phyloP scores from a whole-genome alignment of 2,888 invertebrate genomes.

The Mythimna vitellina region DNA sequence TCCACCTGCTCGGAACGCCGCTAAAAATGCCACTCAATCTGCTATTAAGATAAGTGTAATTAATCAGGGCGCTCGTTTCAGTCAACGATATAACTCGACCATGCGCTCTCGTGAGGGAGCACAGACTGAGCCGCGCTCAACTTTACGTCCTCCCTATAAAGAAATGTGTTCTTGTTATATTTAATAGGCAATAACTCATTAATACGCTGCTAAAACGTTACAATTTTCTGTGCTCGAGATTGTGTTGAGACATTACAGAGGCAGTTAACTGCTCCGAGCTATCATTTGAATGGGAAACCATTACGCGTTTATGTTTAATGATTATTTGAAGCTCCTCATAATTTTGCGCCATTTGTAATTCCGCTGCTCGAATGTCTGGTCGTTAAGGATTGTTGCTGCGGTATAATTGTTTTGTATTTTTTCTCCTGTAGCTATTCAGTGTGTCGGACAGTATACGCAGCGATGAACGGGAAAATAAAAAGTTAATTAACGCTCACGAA shows the following conservation, averaged over 20 bases:
- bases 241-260: constrained; percentile 85
- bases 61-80: constrained; percentile 72
- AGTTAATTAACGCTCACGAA: constrained; percentile 79
- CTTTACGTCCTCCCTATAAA: constrained; percentile 76
- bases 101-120: constrained; percentile 42
- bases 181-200: constrained; percentile 87
- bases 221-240: constrained; percentile 85
- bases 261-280: constrained; percentile 86
- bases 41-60: constrained; percentile 70
- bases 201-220: constrained; percentile 85
- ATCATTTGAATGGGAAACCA: constrained; percentile 88
- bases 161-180: constrained; percentile 83
- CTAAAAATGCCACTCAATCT: constrained; percentile 58
- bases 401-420: constrained; percentile 79
- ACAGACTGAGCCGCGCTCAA: constrained; percentile 72
- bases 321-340: constrained; percentile 87
- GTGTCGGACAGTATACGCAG: constrained; percentile 64
- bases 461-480: constrained; percentile 74
- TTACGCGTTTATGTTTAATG: constrained; percentile 89
- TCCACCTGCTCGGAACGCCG: constrained; percentile 43
- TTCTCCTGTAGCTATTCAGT: constrained; percentile 59
- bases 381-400: constrained; percentile 79
- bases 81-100: constrained; percentile 55
- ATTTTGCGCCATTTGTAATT: constrained; percentile 85
- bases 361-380: constrained; percentile 75